Base-by-base conservation (phyloP, 2,797 vertebrate species). In the Microchirus variegatus region DNA sequence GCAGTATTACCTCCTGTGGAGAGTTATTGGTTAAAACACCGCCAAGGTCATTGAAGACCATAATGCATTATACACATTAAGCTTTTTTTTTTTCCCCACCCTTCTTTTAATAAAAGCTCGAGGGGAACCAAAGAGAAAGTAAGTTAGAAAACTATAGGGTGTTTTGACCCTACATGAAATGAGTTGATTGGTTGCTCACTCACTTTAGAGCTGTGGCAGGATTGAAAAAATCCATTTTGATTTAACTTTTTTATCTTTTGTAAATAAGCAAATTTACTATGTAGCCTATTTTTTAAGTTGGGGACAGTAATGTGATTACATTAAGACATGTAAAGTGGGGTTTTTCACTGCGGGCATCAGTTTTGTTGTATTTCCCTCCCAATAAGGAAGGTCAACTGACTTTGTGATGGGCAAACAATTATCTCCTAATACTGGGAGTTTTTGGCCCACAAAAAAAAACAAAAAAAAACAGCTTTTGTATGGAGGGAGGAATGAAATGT, bases 1-100 rank as follows among this genome's bases (percentile, higher is more conserved):
- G 46, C 85, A 58, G 54, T 83, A 81, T 67, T 87, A 78, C 89
- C 91, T 94, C 93, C 91, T 90, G 85, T 92, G 92, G 91, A 93
- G 93, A 87, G 70, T 76, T 57, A 55, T 51, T 69, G 67, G 56
- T 82, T 80, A 43, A 81, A 86, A 86, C 51, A 62, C 77, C 87
- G 81, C 81, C 76, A 74, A 66, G 70, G 86, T 90, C 80, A 55
- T 77, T 73, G 46, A 61, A 67, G 89, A 90, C 86, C 80, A 50
- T 75, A 72, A 66, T 64, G 78, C 74, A 80, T 89, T 86, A 50
- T 48, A 70, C 5, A 16, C 76, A 47, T 73, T 49, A 79, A 73
- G 75, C 69, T 80, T 77, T 70, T 79, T 72, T 77, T 81, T 8
- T 72, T 77, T 81, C 4, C 31, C 31, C 31, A 31, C 31, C 31